Evolutionary conservation across 2,113 vertebrate genomes (phyloP), one percentile per base, ranked within the genome.

Genomic region (Anolis sagrei): DNA sequence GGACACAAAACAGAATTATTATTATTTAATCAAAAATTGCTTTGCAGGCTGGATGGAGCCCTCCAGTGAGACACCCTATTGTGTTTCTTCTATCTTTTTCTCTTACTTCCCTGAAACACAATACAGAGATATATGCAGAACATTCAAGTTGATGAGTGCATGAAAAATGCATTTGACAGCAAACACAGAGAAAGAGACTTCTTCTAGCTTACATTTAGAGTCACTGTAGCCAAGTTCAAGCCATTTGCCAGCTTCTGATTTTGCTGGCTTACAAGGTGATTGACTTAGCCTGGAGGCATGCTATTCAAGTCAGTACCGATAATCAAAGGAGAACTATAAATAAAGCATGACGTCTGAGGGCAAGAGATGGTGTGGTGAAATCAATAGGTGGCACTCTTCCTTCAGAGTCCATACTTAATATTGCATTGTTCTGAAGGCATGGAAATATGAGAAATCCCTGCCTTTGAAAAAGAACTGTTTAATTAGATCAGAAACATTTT

Each of bases 351-450:
- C 18, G n/a, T 32, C n/a, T 5, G 32, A 34, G 48, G 9, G 73
- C 44, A 48, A 48, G 39, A 83, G 70, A 85, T 27, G 6, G 62
- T 70, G 64, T 1, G 32, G n/a, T n/a, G 3, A 58, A 86, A 91
- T 92, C 92, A 92, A 89, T 64, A 93, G 92, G 70, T 87, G 89
- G 92, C 89, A 93, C 84, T 76, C 88, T 91, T 68, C 79, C 39
- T 82, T 79, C 83, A 83, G 77, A 83, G 48, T 75, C 66, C 79
- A 39, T n/a, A 75, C 75, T 11, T 68, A 21, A 70, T 0, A 0
- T 61, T 23, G 0, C 0, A 85, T 79, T 18, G 25, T 2, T 21
- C 0, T 5, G 64, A 70, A 21, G 19, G 9, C 16, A 72, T 6
- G 48, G 1, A 5, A 34, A 29, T 78, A 34, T 49, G 34, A 5